Conservation (phyloP, 1,140 invertebrate species). For the Drosophila insularis region DNA sequence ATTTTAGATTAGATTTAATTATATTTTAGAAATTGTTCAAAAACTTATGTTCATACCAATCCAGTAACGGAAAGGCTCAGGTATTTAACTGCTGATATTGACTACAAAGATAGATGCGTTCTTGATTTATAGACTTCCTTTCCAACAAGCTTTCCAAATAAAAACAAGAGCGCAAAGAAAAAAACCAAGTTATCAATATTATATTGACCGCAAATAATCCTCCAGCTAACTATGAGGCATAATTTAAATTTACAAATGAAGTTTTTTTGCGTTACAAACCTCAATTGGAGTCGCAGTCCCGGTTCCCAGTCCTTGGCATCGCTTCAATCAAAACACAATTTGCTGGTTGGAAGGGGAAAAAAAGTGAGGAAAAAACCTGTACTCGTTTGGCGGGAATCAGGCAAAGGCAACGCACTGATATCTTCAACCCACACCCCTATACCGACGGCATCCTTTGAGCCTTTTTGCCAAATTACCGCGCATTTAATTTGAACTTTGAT, state of each 20-base stretch:
- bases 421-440: background rate
- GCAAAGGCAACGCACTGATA: conserved; percentile 47
- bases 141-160: background rate
- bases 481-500: conserved; percentile 82
- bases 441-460: conserved; percentile 76
- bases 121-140: too few relatives aligned
- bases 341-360: conserved; percentile 32
- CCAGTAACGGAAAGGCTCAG: too few relatives aligned
- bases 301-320: conserved; percentile 32
- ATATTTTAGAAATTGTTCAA: too few relatives aligned
- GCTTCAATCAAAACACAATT: conserved; percentile 79
- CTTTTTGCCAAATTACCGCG: conserved; percentile 81
- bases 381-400: conserved; percentile 67
- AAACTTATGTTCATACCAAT: too few relatives aligned
- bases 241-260: conserved; percentile 67
- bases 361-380: conserved; percentile 52
- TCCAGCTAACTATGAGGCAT: conserved; percentile 36
- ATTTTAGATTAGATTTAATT: too few relatives aligned
- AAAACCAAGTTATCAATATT: conserved; percentile 54
- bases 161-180: conserved; percentile 35
- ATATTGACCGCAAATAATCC: conserved; percentile 52
- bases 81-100: too few relatives aligned
- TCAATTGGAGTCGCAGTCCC: conserved; percentile 15
- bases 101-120: too few relatives aligned
- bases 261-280: conserved; percentile 32